Percentiles rank a stretch among this genome's conserved stretches.
These are phyloP conservation scores for Pelecanus crispus DNA, from an alignment of 2,113 vertebrate species.

Conservation along the genomic window DNA sequence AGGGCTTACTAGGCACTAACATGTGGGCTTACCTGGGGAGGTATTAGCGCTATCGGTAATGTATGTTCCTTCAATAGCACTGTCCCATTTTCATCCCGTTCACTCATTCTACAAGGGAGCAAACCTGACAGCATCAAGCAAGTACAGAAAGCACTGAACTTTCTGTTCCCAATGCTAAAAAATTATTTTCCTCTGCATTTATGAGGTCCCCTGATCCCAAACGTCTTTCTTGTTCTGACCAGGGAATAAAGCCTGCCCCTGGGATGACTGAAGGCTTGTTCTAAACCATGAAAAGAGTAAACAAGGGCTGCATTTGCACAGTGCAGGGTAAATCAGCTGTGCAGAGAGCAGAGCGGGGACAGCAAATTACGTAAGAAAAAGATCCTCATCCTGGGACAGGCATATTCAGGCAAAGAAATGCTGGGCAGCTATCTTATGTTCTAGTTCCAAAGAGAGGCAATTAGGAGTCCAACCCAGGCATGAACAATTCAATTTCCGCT, in stretches of 20 bases:
- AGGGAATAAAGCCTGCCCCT: not conserved
- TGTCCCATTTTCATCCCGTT: not conserved
- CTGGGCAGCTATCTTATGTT: not conserved
- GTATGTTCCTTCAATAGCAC: not conserved
- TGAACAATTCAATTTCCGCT: not conserved
- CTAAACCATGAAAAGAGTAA: not conserved
- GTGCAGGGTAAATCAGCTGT: not conserved
- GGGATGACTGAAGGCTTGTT: not conserved
- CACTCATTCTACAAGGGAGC: not conserved
- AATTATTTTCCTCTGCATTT: slow-evolving; percentile 8
- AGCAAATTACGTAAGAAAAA: not conserved
- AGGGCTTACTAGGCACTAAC: not conserved
- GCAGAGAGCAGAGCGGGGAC: not conserved
- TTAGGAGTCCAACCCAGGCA: not conserved
- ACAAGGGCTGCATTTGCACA: not conserved
- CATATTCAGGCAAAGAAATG: not conserved
- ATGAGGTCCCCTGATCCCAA: not conserved
- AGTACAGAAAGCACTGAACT: not conserved
- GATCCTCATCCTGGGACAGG: not conserved
- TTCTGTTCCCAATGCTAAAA: not conserved
- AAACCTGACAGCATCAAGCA: not conserved
- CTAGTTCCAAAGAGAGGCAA: not conserved
- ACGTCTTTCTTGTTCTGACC: not conserved
- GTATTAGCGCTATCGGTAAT: not conserved
- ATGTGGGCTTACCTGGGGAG: not conserved